A percentile compares a stretch with the other conserved stretches of the same genome.
phyloP scores from a whole-genome alignment of 2,113 vertebrate genomes.

The Eulemur rufifrons region DNA sequence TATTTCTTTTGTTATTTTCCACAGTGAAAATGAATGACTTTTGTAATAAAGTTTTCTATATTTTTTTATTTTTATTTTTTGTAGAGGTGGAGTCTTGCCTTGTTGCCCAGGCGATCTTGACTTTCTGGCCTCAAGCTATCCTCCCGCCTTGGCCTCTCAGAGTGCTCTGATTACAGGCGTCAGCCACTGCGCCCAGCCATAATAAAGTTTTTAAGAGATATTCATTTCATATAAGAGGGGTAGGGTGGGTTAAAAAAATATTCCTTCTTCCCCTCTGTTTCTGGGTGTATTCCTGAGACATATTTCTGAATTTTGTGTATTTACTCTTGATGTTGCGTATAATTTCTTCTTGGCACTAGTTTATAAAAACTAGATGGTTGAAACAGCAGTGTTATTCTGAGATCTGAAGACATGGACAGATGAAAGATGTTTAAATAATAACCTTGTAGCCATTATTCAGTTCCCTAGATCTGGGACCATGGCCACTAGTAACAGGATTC shows the following conservation, averaged over 20 bases:
- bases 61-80: too few relatives aligned
- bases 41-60: not conserved
- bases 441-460: conserved; percentile 27
- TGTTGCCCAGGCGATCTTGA: too few relatives aligned
- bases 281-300: conserved; percentile 26
- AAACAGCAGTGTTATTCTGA: conserved; percentile 31
- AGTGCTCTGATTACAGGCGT: too few relatives aligned
- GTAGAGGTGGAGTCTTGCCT: too few relatives aligned
- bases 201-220: conserved; percentile 48
- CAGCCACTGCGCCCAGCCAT: too few relatives aligned
- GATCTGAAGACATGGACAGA: conserved; percentile 43
- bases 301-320: conserved; percentile 56
- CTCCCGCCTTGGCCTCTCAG: too few relatives aligned
- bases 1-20: conserved; percentile 9
- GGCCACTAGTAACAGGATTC: conserved; percentile 13
- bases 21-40: not conserved
- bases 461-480: conserved; percentile 26
- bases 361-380: conserved; percentile 57
- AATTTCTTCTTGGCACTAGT: conserved; percentile 57
- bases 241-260: conserved; percentile 6
- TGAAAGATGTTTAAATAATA: conserved; percentile 51
- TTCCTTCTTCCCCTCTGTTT: not conserved
- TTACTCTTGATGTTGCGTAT: conserved; percentile 23
- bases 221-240: conserved; percentile 40
- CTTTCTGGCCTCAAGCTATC: too few relatives aligned